phyloP scores from a whole-genome alignment of 2,888 invertebrate genomes.

The Lottia scabra region DNA sequence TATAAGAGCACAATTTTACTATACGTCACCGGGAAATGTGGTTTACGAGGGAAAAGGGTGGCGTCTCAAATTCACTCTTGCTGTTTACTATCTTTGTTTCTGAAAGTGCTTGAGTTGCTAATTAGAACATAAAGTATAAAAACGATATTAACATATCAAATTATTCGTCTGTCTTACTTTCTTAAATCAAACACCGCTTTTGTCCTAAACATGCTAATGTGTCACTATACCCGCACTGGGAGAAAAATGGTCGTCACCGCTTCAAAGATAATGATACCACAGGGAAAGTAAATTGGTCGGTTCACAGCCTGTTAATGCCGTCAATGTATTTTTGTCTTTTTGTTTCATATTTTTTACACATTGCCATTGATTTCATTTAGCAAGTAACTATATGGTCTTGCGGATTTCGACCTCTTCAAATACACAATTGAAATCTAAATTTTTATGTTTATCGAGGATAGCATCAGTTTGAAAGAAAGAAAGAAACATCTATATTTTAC shows the following conservation, averaged over 20 bases:
- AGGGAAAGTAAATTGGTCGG: not conserved
- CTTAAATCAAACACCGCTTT: not conserved
- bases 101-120: not conserved
- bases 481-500: too few relatives aligned
- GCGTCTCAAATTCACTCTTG: not conserved
- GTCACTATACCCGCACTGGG: too few relatives aligned
- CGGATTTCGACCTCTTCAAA: too few relatives aligned
- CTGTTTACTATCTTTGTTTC: not conserved
- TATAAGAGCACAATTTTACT: not conserved
- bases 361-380: too few relatives aligned
- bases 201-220: too few relatives aligned
- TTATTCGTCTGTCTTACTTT: not conserved
- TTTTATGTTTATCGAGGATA: too few relatives aligned
- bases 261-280: not conserved
- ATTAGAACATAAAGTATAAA: not conserved
- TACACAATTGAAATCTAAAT: too few relatives aligned
- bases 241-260: not conserved
- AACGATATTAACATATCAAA: not conserved
- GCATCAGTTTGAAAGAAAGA: too few relatives aligned
- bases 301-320: not conserved
- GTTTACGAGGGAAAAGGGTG: conserved; percentile 1
- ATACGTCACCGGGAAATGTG: conserved; percentile 2
- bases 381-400: too few relatives aligned
- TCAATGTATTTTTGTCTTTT: not conserved
- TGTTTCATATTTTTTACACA: not conserved